Conservation (phyloP, 1,140 invertebrate species). For the Lanistes nyassanus region DNA sequence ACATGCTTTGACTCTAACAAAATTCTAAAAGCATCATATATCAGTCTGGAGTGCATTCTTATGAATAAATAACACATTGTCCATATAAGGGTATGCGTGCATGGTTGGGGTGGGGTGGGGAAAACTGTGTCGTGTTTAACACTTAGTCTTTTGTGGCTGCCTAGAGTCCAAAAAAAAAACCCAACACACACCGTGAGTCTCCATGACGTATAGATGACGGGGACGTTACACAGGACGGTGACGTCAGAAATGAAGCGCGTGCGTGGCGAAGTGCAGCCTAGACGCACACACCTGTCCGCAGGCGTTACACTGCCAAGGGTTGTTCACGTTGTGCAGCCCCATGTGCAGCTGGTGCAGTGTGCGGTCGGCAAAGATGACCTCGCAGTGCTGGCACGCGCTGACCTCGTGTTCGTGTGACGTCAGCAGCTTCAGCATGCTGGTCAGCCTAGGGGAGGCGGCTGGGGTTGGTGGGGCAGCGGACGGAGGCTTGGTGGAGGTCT, state of each 20-base stretch:
- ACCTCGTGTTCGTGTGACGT: conserved; percentile 22
- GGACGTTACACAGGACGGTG: not conserved
- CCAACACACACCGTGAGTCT: no score
- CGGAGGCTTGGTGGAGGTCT: not conserved
- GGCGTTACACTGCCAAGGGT: conserved; percentile 98
- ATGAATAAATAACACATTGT: no score
- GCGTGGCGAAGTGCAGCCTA: conserved; percentile 96
- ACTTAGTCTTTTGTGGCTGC: no score
- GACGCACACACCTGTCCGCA: conserved; percentile 93
- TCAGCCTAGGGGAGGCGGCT: not conserved
- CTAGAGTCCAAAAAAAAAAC: no score
- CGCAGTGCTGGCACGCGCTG: conserved; percentile 76
- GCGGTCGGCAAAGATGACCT: conserved; percentile 93
- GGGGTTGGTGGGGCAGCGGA: not conserved
- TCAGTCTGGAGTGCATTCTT: no score
- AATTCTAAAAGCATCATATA: no score
- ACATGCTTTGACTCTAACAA: no score
- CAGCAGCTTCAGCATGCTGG: conserved; percentile 15
- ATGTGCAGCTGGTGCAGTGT: conserved; percentile 97
- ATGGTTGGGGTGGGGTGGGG: no score
- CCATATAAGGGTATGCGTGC: no score
- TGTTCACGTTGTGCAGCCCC: conserved; percentile 94
- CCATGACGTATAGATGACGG: not conserved
- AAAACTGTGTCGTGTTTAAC: no score
- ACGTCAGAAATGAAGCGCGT: conserved; percentile 70